Evolutionary conservation across 2,888 invertebrate species (phyloP).

Genomic region (Coenonympha arcania): DNA sequence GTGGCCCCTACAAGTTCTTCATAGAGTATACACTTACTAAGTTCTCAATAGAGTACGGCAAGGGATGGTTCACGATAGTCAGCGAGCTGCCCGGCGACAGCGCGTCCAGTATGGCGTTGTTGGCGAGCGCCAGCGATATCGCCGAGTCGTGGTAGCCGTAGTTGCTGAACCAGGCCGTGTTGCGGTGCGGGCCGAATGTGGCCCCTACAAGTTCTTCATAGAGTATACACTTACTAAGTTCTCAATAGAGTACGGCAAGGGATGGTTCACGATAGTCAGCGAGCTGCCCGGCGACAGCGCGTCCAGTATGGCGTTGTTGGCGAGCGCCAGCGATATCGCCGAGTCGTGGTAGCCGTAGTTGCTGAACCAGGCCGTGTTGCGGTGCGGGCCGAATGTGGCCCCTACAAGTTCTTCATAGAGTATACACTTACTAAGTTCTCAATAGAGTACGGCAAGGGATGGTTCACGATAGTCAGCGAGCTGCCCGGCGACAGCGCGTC

Average conservation of each 20-base stretch:
- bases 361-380: constrained; percentile 81
- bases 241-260: constrained; percentile 78
- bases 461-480: constrained; percentile 72
- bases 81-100: too few relatives aligned
- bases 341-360: constrained; percentile 85
- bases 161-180: too few relatives aligned
- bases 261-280: constrained; percentile 76
- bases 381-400: constrained; percentile 64
- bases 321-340: constrained; percentile 77
- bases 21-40: too few relatives aligned
- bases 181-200: too few relatives aligned
- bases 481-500: constrained; percentile 58
- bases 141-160: too few relatives aligned
- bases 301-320: constrained; percentile 77
- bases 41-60: constrained; percentile 79
- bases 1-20: too few relatives aligned
- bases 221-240: too few relatives aligned
- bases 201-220: too few relatives aligned
- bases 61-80: too few relatives aligned
- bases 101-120: too few relatives aligned
- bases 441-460: constrained; percentile 80
- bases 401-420: constrained; percentile 44
- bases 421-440: constrained; percentile 69
- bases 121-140: too few relatives aligned
- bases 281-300: constrained; percentile 56